These are phyloP conservation scores for Lepidonotus clava DNA, from an alignment of 2,888 invertebrate species.

Conservation along the genomic window DNA sequence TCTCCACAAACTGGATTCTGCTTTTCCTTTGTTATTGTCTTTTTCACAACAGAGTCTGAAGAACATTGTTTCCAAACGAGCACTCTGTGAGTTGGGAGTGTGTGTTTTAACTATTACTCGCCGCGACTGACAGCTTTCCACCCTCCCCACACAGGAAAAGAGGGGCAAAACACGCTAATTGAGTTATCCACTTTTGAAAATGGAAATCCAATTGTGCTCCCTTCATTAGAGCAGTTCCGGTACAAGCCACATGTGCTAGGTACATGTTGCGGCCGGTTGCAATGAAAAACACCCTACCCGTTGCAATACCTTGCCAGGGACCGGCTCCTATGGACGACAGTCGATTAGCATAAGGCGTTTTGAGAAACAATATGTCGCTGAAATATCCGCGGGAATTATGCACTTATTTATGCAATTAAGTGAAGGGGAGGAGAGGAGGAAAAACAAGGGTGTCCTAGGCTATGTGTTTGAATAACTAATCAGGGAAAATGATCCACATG, in stretches of 20 bases:
- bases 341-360: constrained; percentile 16
- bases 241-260: constrained; percentile 22
- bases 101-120: constrained; percentile 42
- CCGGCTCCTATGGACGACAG: background rate
- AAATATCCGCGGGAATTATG: constrained; percentile 20
- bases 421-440: background rate
- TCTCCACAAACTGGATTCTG: no score
- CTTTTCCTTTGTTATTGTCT: background rate
- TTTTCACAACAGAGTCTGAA: no score
- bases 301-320: background rate
- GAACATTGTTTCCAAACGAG: background rate
- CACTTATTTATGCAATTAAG: constrained; percentile 18
- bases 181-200: constrained; percentile 49
- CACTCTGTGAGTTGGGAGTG: background rate
- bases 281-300: background rate
- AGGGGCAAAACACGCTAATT: constrained; percentile 29
- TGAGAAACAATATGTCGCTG: constrained; percentile 22
- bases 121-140: background rate
- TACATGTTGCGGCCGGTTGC: background rate
- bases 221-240: constrained; percentile 14
- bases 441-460: background rate
- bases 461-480: constrained; percentile 51
- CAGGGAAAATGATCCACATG: constrained; percentile 42
- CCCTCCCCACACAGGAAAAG: background rate
- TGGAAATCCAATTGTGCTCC: constrained; percentile 47